Evolutionary conservation across 2,113 vertebrate genomes (phyloP).

Genomic region (Phylloscopus whistleri): DNA sequence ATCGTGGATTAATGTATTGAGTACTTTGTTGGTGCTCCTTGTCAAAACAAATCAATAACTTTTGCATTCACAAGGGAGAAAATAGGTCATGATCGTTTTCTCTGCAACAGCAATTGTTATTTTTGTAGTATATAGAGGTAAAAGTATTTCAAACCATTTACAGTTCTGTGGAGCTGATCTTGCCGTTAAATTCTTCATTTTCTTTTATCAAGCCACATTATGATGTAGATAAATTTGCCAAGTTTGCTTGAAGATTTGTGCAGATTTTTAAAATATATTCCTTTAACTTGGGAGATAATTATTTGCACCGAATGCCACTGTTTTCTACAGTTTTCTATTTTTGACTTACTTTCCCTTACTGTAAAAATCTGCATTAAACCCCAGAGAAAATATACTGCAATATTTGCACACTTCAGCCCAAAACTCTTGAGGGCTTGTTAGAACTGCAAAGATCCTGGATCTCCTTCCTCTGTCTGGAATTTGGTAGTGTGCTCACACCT

Average conservation of each 20-base stretch:
- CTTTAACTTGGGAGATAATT: constrained; percentile 8
- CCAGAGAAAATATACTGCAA: background rate
- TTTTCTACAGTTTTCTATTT: background rate
- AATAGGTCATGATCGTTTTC: background rate
- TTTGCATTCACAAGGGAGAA: constrained; percentile 34
- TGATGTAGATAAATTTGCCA: constrained; percentile 1
- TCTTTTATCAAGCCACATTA: background rate
- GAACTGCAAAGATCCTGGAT: background rate
- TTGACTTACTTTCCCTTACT: background rate
- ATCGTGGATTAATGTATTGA: background rate
- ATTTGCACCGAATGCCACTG: background rate
- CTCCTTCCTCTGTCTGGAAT: background rate
- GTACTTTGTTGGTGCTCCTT: constrained; percentile 23
- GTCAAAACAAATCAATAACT: constrained; percentile 46
- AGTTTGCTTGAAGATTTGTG: constrained; percentile 10
- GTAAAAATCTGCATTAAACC: background rate
- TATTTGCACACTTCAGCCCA: background rate
- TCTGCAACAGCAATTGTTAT: background rate
- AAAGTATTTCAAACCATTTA: background rate
- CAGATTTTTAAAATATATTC: background rate
- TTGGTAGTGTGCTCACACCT: background rate
- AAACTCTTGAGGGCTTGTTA: background rate
- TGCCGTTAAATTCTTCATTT: constrained; percentile 26
- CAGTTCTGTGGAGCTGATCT: background rate
- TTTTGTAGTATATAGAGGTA: background rate